Conservation (phyloP, 2,888 invertebrate genomes). For the Pseudoips prasinana region DNA sequence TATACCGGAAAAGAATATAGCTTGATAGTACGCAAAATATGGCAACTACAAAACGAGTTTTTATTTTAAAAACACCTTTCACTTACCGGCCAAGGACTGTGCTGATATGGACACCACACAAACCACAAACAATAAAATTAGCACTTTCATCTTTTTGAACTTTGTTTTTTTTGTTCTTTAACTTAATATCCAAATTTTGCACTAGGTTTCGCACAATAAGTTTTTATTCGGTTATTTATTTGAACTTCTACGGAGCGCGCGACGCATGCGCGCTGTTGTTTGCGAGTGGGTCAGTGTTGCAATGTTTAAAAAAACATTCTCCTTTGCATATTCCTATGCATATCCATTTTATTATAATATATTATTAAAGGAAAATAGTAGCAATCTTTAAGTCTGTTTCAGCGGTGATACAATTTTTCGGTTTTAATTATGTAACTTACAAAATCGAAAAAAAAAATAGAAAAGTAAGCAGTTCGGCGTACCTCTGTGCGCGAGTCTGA, state of each 20-base stretch:
- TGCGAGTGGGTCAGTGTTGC: slow-evolving; percentile 28
- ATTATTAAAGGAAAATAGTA: too few species aligned
- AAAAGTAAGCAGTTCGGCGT: too few species aligned
- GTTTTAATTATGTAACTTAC: too few species aligned
- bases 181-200: slow-evolving; percentile 3
- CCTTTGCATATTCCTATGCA: too few species aligned
- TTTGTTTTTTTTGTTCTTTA: not conserved
- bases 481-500: too few species aligned
- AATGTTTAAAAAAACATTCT: slow-evolving; percentile 1
- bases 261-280: slow-evolving; percentile 25
- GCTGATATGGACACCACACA: slow-evolving; percentile 55
- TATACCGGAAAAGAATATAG: too few species aligned
- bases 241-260: slow-evolving; percentile 12
- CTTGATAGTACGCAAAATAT: slow-evolving; percentile 1
- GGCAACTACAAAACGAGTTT: slow-evolving; percentile 23
- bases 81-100: slow-evolving; percentile 73
- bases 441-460: too few species aligned
- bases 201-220: slow-evolving; percentile 2
- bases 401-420: too few species aligned
- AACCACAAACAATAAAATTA: slow-evolving; percentile 42
- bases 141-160: slow-evolving; percentile 38
- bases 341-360: too few species aligned
- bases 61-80: slow-evolving; percentile 57
- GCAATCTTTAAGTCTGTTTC: too few species aligned
- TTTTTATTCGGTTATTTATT: slow-evolving; percentile 4